Conservation (phyloP, 2,888 invertebrate species). For the Belgica antarctica region DNA sequence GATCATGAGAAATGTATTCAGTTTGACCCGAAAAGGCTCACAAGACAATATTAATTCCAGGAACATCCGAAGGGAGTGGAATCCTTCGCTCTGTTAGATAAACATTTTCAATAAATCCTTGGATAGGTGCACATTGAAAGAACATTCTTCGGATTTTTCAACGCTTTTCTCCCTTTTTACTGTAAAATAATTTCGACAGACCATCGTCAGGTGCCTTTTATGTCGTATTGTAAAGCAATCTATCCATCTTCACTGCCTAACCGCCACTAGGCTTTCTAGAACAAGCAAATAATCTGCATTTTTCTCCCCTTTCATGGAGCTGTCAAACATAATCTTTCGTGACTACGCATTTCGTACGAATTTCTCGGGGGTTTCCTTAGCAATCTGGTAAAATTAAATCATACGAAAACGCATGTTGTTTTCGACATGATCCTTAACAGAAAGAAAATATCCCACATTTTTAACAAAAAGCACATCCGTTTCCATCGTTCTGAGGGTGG, state of each 20-base stretch:
- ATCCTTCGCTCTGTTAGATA: too few relatives aligned
- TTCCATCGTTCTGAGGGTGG: not conserved
- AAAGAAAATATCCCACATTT: not conserved
- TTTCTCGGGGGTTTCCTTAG: not conserved
- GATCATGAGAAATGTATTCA: slow-evolving; percentile 24
- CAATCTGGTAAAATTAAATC: slow-evolving; percentile 34
- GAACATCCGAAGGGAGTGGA: too few relatives aligned
- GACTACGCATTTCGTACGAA: not conserved
- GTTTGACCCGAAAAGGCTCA: slow-evolving; percentile 14
- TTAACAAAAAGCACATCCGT: not conserved
- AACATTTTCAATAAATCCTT: slow-evolving; percentile 20
- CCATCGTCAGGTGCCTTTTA: not conserved
- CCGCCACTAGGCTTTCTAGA: not conserved
- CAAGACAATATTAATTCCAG: slow-evolving; percentile 10
- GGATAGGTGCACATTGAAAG: not conserved
- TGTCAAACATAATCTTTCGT: slow-evolving; percentile 3
- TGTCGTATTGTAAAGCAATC: too few relatives aligned
- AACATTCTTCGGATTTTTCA: not conserved
- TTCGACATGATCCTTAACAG: not conserved
- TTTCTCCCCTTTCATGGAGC: not conserved
- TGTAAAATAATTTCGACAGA: not conserved
- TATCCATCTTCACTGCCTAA: not conserved
- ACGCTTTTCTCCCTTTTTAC: not conserved
- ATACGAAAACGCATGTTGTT: not conserved
- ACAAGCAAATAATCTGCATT: not conserved